Percentiles rank a stretch among this genome's conserved stretches.
Evolutionary conservation across 1,140 invertebrate species (phyloP).

Genomic region (Aphis gossypii): DNA sequence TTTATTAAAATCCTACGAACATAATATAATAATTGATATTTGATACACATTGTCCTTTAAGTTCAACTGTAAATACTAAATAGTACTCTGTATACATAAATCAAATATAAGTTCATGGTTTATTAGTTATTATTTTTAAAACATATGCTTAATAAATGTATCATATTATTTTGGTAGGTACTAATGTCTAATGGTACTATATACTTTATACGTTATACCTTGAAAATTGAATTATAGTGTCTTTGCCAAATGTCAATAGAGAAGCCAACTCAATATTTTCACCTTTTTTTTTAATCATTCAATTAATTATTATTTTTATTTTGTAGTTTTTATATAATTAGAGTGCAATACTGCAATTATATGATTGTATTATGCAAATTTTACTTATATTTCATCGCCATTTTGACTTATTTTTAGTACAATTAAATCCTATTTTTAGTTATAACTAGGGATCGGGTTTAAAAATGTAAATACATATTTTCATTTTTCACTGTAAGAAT

Average conservation of each 20-base stretch:
- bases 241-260: neutral
- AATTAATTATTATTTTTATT: neutral
- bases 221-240: neutral
- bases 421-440: too few species aligned
- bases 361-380: too few species aligned
- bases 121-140: neutral
- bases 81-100: neutral
- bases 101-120: neutral
- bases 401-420: too few species aligned
- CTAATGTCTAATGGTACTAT: too few species aligned
- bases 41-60: neutral
- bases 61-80: neutral
- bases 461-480: too few species aligned
- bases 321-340: too few species aligned
- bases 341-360: too few species aligned
- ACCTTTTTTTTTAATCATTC: neutral
- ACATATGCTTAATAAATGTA: neutral
- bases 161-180: neutral
- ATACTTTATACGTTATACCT: neutral
- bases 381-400: too few species aligned
- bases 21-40: neutral
- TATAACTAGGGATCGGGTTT: too few species aligned
- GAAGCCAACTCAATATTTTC: neutral
- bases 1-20: neutral
- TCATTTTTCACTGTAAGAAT: too few species aligned